These are phyloP conservation scores for Agrochola litura DNA, from an alignment of 2,888 invertebrate species.

Conservation along the genomic window DNA sequence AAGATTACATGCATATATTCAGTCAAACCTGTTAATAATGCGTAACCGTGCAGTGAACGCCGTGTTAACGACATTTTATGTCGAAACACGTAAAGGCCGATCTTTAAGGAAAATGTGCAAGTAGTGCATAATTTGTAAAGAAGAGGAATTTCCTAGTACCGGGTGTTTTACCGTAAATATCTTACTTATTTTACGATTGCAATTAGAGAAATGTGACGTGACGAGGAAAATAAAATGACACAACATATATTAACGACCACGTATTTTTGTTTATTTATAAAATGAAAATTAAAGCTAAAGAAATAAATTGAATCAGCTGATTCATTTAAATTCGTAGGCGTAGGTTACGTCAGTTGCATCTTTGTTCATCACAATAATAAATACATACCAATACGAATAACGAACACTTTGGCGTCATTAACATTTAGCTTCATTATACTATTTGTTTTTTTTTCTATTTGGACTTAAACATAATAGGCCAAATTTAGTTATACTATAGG, in stretches of 20 bases:
- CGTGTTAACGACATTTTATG: conserved; percentile 37
- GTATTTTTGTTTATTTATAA: background rate
- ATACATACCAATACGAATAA: background rate
- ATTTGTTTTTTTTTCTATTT: background rate
- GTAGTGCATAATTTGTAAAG: conserved; percentile 43
- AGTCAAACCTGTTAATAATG: conserved; percentile 46
- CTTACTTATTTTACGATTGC: background rate
- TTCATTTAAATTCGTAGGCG: background rate
- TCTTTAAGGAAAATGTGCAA: conserved; percentile 59
- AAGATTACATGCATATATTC: conserved; percentile 35
- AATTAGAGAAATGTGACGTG: conserved; percentile 10
- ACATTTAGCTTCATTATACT: background rate
- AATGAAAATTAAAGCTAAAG: background rate
- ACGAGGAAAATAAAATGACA: background rate
- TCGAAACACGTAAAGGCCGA: conserved; percentile 48
- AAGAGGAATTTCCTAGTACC: conserved; percentile 50
- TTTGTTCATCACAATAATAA: background rate
- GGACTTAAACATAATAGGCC: too few species aligned
- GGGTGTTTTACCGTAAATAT: conserved; percentile 27
- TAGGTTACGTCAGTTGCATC: background rate
- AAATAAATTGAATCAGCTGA: background rate
- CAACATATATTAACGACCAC: background rate
- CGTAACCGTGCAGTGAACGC: conserved; percentile 40
- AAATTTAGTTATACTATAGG: too few species aligned
- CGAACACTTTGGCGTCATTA: background rate